These are phyloP conservation scores for Incurvaria masculella DNA, from an alignment of 2,888 invertebrate genomes.

Conservation along the genomic window DNA sequence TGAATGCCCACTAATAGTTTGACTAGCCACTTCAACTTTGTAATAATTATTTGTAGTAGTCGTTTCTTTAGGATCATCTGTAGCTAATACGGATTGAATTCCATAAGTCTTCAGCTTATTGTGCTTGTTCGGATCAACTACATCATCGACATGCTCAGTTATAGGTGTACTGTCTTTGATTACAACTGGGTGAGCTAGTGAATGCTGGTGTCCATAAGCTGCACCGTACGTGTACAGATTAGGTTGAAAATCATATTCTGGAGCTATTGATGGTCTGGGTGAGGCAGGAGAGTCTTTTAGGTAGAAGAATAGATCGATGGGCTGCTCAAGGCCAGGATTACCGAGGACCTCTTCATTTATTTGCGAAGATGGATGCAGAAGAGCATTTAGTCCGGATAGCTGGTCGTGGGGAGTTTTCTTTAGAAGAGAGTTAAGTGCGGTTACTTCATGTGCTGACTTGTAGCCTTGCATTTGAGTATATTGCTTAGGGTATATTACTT, in stretches of 20 bases:
- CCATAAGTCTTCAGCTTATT: constrained; percentile 20
- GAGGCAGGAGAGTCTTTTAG: constrained; percentile 27
- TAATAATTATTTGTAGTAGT: constrained; percentile 32
- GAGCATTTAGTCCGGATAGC: constrained; percentile 42
- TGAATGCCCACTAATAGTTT: constrained; percentile 21
- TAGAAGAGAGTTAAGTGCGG: constrained; percentile 41
- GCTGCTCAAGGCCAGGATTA: constrained; percentile 22
- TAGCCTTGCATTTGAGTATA: constrained; percentile 33
- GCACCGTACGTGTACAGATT: constrained; percentile 20
- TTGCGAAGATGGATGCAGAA: constrained; percentile 28
- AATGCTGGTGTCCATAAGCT: constrained; percentile 4
- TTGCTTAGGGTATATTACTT: constrained; percentile 34
- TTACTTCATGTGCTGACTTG: constrained; percentile 36
- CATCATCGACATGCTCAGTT: constrained; percentile 40
- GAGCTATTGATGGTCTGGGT: constrained; percentile 12
- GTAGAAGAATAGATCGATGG: constrained; percentile 39
- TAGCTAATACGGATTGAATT: constrained; percentile 19
- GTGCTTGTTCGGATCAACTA: constrained; percentile 32
- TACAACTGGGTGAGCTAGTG: not conserved
- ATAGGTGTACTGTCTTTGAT: constrained; percentile 42
- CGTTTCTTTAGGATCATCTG: constrained; percentile 21
- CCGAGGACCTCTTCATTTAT: constrained; percentile 22
- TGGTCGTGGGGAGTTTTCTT: constrained; percentile 48
- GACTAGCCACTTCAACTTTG: constrained; percentile 33
- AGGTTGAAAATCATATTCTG: constrained; percentile 23